Evolutionary conservation across 2,113 vertebrate genomes (phyloP).

Genomic region (Phylloscopus trochiloides): DNA sequence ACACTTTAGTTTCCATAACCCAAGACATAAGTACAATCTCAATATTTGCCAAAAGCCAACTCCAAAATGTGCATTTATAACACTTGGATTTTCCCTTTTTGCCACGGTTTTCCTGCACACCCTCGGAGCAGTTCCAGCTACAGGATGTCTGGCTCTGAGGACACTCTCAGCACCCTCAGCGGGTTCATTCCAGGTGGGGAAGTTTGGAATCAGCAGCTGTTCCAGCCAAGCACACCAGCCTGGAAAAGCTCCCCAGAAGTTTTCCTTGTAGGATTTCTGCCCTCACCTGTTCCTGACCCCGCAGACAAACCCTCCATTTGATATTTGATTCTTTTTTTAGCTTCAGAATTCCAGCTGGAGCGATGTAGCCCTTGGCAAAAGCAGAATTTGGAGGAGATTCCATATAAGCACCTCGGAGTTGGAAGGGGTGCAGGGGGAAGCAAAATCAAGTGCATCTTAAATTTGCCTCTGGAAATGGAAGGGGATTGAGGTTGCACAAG

Average conservation of each 20-base stretch:
- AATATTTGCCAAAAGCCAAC: too few species aligned
- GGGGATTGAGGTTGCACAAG: neutral
- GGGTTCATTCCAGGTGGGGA: neutral
- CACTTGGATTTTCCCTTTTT: too few species aligned
- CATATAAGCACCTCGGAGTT: neutral
- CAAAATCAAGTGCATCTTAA: neutral
- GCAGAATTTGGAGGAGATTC: neutral
- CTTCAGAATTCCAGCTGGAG: neutral
- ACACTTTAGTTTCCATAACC: too few species aligned
- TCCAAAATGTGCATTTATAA: too few species aligned
- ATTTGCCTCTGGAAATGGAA: neutral
- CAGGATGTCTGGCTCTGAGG: neutral
- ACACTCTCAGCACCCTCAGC: neutral
- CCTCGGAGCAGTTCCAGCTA: neutral
- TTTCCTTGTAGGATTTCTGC: neutral
- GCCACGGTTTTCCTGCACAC: too few species aligned
- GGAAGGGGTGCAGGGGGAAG: neutral
- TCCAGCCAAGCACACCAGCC: neutral
- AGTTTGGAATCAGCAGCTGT: neutral
- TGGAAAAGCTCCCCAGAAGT: neutral
- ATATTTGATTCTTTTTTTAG: neutral
- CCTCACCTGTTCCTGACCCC: neutral
- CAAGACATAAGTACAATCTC: too few species aligned
- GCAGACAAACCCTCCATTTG: neutral
- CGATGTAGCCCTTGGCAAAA: neutral